These are phyloP conservation scores for Heliconius himera DNA, from an alignment of 1,140 invertebrate genomes.

Conservation along the genomic window DNA sequence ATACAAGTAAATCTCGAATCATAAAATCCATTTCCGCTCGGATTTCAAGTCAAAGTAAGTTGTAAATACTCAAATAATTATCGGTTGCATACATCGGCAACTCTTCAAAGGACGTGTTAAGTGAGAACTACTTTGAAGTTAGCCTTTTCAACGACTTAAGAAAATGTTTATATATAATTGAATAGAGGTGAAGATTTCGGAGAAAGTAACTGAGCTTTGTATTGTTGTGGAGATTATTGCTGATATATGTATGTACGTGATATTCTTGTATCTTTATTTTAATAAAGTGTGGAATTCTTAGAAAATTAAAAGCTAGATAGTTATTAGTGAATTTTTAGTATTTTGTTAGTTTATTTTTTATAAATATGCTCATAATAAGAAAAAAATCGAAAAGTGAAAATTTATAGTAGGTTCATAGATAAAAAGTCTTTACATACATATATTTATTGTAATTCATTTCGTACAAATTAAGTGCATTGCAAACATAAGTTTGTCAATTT, in stretches of 20 bases:
- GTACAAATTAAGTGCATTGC: no score
- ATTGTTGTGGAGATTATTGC: neutral
- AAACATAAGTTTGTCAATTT: no score
- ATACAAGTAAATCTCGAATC: neutral
- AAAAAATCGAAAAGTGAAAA: no score
- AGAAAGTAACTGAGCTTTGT: neutral
- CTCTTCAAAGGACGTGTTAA: slow-evolving; percentile 38
- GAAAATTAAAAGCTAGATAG: neutral
- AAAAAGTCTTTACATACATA: no score
- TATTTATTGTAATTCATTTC: no score
- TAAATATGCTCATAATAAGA: no score
- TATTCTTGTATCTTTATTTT: neutral
- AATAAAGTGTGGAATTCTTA: neutral
- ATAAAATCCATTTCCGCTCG: slow-evolving; percentile 34
- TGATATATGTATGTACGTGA: neutral
- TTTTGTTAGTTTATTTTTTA: no score
- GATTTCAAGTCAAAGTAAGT: slow-evolving; percentile 25
- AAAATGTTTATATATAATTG: slow-evolving; percentile 2
- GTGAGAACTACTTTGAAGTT: slow-evolving; percentile 48
- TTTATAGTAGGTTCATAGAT: no score
- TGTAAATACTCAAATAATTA: slow-evolving; percentile 35
- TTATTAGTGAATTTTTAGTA: no score
- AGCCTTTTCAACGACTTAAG: neutral
- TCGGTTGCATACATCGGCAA: slow-evolving; percentile 26
- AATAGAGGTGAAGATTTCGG: neutral